Percentiles rank a stretch among this genome's conserved stretches.
These are phyloP conservation scores for Lagocephalus sceleratus DNA, from an alignment of 2,797 vertebrate species.

Conservation along the genomic window DNA sequence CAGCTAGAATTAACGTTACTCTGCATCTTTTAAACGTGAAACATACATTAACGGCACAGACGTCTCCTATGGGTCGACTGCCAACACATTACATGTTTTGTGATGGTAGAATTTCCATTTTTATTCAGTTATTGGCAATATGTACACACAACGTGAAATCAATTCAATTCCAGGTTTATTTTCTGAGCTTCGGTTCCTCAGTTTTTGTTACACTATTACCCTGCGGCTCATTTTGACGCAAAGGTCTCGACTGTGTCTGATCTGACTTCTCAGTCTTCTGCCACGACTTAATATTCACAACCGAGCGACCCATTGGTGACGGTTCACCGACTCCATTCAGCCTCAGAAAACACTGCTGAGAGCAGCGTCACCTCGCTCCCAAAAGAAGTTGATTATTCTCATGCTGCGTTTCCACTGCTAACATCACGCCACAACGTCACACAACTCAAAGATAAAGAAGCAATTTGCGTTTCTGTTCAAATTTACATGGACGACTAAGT, in stretches of 20 bases:
- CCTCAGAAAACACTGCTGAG: conserved; percentile 47
- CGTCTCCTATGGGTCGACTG: too few relatives aligned
- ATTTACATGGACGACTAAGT: too few relatives aligned
- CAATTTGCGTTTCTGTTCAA: too few relatives aligned
- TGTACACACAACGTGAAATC: background rate
- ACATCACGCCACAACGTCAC: background rate
- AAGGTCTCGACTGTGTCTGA: background rate
- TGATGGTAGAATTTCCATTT: too few relatives aligned
- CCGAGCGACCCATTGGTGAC: conserved; percentile 71
- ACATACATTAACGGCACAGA: background rate
- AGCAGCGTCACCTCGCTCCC: conserved; percentile 51
- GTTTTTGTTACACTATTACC: background rate
- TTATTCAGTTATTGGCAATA: too few relatives aligned
- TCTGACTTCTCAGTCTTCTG: conserved; percentile 15
- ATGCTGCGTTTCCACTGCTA: background rate
- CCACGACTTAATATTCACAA: conserved; percentile 69
- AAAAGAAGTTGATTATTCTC: conserved; percentile 43
- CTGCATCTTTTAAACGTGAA: conserved; percentile 5
- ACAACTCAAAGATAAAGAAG: background rate
- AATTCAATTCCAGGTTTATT: background rate
- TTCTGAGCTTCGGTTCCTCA: background rate
- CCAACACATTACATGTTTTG: too few relatives aligned
- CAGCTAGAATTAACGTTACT: too few relatives aligned
- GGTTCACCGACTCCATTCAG: conserved; percentile 74
- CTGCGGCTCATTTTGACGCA: background rate